Base-by-base conservation (phyloP, 2,888 invertebrate genomes). In the Tuta absoluta region DNA sequence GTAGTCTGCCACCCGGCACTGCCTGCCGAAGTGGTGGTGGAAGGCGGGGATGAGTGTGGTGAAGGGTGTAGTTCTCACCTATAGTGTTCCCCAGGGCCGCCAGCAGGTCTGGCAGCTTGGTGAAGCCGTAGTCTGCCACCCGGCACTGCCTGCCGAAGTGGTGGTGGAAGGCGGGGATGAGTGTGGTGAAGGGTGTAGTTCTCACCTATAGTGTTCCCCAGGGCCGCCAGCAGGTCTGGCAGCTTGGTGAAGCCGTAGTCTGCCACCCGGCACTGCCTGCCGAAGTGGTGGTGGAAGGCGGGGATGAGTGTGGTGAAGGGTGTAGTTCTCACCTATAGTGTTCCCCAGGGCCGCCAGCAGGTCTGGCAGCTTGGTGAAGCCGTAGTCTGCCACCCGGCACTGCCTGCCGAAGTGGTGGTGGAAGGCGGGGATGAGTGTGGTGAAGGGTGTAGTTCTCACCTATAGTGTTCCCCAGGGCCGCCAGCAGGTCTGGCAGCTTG, bases 11-110 rank as follows among this genome's bases (percentile, higher is more conserved):
- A 33, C 33, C 7, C 33, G 4, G 33, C n/a, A n/a, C n/a, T n/a
- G n/a, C n/a, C 96, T 88, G 97, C 97, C 53, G 84, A 98, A 99
- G 85, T 98, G 98, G 86, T 98, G 98, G 82, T 99, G 98, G 89
- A 98, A 99, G 0, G 97, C 96, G 1, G 98, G 98, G 75, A 98
- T 98, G 71, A 98, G 96, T 92, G 91, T 91, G 90, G 90, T 91
- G 69, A 92, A 92, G 3, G 95, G 94, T n/a, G n/a, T n/a, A n/a
- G n/a, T n/a, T 28, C 28, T 28, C 28, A 28, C 28, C 28, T 28
- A 28, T 28, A 28, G 28, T 28, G 28, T 28, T 28, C 3, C 28
- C 28, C 5, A 28, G 28, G 2, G 28, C 28, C 28, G 2, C 3
- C 28, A 28, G 28, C 5, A 28, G 5, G 28, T 28, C 28, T 4